A percentile compares a stretch with the other conserved stretches of the same genome.
Evolutionary conservation across 2,888 invertebrate species (phyloP).

Genomic region (Caenorhabditis auriculariae): DNA sequence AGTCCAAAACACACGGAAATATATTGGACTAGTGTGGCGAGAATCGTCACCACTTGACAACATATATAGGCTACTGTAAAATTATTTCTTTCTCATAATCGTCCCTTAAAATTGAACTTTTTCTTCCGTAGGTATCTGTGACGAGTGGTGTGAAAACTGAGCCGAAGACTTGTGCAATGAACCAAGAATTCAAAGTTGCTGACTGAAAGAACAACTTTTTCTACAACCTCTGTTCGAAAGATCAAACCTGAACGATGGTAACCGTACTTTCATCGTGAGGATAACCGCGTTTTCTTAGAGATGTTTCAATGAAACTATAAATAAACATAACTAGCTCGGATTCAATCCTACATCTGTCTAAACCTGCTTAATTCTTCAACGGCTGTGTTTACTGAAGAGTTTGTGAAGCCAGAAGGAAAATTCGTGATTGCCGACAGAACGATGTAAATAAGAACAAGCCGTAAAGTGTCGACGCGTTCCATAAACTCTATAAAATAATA

Average conservation of each 20-base stretch:
- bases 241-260: slow-evolving; percentile 27
- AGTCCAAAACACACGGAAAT: slow-evolving; percentile 30
- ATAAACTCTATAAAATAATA: no score
- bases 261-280: slow-evolving; percentile 31
- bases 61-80: slow-evolving; percentile 54
- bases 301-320: slow-evolving; percentile 43
- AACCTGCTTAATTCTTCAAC: slow-evolving; percentile 45
- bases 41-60: slow-evolving; percentile 30
- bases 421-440: slow-evolving; percentile 54
- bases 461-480: no score
- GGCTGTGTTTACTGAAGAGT: slow-evolving; percentile 57
- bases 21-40: slow-evolving; percentile 39
- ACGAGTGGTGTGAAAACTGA: slow-evolving; percentile 54
- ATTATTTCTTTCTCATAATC: background rate
- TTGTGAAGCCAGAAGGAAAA: slow-evolving; percentile 58
- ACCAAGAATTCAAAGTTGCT: slow-evolving; percentile 53
- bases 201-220: slow-evolving; percentile 20
- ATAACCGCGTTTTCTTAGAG: slow-evolving; percentile 31
- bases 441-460: slow-evolving; percentile 43
- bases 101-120: no score
- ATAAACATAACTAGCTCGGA: background rate
- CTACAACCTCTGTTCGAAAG: background rate
- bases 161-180: slow-evolving; percentile 53
- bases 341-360: background rate
- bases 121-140: slow-evolving; percentile 54